Base-by-base conservation (phyloP, 2,113 vertebrate genomes). In the Eulemur macaco region DNA sequence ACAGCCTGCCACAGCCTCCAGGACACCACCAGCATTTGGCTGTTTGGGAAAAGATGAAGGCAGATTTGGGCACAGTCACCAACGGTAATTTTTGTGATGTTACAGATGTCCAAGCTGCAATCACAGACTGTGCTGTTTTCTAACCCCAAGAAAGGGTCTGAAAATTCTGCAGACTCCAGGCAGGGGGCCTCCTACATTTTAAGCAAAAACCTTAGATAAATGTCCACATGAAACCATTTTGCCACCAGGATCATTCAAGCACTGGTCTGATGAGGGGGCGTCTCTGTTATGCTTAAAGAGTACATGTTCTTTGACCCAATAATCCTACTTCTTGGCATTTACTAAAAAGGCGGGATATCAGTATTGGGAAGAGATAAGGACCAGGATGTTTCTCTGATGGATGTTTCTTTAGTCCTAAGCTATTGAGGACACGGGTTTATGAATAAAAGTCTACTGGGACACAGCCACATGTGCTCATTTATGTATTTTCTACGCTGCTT, bases 161-260 rank as follows among this genome's bases (percentile, higher is more conserved):
- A 47, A 52, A 64, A 58, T 45, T 77, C 47, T 58, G 14, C 18
- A 90, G 47, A 76, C 18, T 29, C 23, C 17, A 42, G 60, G 47
- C 1, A 71, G 80, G 37, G 47, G 12, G 5, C 23, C 18, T 2
- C 29, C 11, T 64, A 63, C 6, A 45, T 50, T 91, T 90, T 54
- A 90, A 90, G 50, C 12, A 66, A 92, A 92, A 71, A 37, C 68
- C 34, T 90, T 83, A 92, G 77, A 69, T 81, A 71, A 73, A 58
- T 66, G 9, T 42, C 52, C 42, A 63, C 25, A 52, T 29, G 34
- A 20, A 63, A 91, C 45, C 50, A 18, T 60, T 81, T 39, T 89
- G 71, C 37, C 39, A 50, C 17, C 64, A 15, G 68, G 42, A 81
- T 58, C 14, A 39, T 11, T 12, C 4, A 45, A 68, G n/a, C 47